Conservation (phyloP, 2,888 invertebrate genomes). For the Phyllotreta striolata region DNA sequence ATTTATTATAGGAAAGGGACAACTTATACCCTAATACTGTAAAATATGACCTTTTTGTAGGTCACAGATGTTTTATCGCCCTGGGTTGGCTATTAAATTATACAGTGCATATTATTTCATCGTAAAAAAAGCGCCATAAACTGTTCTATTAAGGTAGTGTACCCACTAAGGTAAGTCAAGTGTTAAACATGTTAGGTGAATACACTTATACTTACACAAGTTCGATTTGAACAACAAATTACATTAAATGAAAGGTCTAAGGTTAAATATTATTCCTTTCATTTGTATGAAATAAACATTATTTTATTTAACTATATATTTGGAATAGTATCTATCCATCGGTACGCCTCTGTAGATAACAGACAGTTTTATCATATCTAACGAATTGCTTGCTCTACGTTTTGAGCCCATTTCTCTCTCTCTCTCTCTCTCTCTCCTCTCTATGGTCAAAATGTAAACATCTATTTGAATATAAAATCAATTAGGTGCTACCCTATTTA, state of each 20-base stretch:
- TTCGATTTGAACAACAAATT: neutral
- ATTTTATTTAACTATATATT: neutral
- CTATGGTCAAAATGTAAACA: conserved; percentile 56
- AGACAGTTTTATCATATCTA: conserved; percentile 57
- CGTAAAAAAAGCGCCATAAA: neutral
- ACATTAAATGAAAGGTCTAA: no score
- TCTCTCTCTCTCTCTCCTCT: conserved; percentile 17
- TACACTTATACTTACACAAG: neutral
- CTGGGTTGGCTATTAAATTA: conserved; percentile 33
- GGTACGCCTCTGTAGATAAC: conserved; percentile 18
- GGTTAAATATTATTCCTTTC: no score
- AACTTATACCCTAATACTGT: conserved; percentile 59
- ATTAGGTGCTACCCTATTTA: conserved; percentile 44
- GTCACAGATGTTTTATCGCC: conserved; percentile 52
- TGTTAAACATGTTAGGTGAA: no score
- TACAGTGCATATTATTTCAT: conserved; percentile 16
- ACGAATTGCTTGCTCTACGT: conserved; percentile 57
- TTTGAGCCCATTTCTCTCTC: conserved; percentile 7
- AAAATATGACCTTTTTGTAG: conserved; percentile 59
- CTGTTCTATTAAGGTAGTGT: conserved; percentile 3
- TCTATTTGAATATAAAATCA: conserved; percentile 56
- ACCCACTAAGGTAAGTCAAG: no score
- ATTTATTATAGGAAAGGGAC: conserved; percentile 60
- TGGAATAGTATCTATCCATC: conserved; percentile 1
- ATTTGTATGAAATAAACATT: neutral